A percentile compares a stretch with the other conserved stretches of the same genome.
Evolutionary conservation across 2,113 vertebrate genomes (phyloP).

Genomic region (Mobula hypostoma): DNA sequence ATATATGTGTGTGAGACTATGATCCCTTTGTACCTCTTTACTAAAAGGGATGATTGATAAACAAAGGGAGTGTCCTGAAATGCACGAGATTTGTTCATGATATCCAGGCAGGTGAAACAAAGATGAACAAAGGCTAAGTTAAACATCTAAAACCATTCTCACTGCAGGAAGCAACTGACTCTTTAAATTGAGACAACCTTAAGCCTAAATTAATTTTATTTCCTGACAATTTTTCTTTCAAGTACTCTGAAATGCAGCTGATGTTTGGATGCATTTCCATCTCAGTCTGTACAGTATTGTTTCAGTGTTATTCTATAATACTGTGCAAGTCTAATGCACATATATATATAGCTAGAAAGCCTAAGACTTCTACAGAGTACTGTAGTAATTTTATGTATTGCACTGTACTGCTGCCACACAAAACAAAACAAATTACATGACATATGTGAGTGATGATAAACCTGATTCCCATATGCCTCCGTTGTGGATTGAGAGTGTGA

Average conservation of each 20-base stretch:
- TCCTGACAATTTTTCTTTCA: background rate
- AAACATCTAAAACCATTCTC: background rate
- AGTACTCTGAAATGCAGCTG: background rate
- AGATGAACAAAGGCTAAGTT: background rate
- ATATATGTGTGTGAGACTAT: background rate
- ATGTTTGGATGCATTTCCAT: too few relatives aligned
- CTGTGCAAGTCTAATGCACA: too few relatives aligned
- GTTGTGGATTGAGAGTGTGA: too few relatives aligned
- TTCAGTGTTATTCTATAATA: too few relatives aligned
- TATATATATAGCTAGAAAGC: too few relatives aligned
- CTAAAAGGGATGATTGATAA: background rate
- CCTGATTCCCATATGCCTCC: too few relatives aligned
- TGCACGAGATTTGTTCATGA: background rate
- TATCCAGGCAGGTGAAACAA: background rate
- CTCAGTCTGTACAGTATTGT: too few relatives aligned
- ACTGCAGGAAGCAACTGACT: background rate
- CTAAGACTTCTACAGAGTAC: too few relatives aligned
- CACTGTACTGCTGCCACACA: too few relatives aligned
- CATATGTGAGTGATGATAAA: too few relatives aligned
- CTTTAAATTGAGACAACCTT: background rate
- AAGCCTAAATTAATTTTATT: background rate
- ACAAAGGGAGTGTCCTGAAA: background rate
- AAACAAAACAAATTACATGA: too few relatives aligned
- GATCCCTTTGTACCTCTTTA: background rate
- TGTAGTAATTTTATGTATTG: too few relatives aligned